A percentile compares a stretch with the other conserved stretches of the same genome.
Evolutionary conservation across 2,113 vertebrate species (phyloP).

Genomic region (Microtus ochrogaster): DNA sequence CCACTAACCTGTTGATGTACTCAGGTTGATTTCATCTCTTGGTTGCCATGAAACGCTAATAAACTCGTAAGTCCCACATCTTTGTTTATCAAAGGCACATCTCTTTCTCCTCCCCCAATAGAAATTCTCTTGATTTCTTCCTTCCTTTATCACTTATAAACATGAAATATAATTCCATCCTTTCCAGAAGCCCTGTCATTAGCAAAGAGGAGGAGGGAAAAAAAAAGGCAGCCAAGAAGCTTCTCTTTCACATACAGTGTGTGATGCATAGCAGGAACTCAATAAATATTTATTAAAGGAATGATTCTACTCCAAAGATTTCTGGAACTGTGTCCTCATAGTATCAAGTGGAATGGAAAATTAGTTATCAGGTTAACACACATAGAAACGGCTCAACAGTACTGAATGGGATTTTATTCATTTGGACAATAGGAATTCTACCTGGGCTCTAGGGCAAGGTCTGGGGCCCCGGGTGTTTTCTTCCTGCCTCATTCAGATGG

Average conservation of each 20-base stretch:
- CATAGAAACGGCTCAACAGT: not conserved
- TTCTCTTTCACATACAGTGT: not conserved
- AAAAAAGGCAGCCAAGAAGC: not conserved
- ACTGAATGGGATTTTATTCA: not conserved
- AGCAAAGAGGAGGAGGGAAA: not conserved
- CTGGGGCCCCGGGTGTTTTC: not conserved
- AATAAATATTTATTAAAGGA: not conserved
- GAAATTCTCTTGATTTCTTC: not conserved
- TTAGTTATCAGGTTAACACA: slow-evolving; percentile 5
- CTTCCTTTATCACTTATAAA: not conserved
- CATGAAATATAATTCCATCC: not conserved
- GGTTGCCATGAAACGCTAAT: not conserved
- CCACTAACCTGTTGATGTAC: not conserved
- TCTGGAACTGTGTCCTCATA: not conserved
- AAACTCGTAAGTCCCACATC: not conserved
- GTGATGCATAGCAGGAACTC: not conserved
- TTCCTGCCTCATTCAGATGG: not conserved
- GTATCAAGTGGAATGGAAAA: not conserved
- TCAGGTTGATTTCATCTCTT: not conserved
- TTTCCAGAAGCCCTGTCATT: not conserved
- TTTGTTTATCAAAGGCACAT: not conserved
- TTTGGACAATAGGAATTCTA: slow-evolving; percentile 3
- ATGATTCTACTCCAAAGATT: not conserved
- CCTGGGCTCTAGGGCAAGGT: not conserved
- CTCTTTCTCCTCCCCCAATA: not conserved